phyloP scores from a whole-genome alignment of 2,797 vertebrate species.

The Spinibarbus caldwelli region DNA sequence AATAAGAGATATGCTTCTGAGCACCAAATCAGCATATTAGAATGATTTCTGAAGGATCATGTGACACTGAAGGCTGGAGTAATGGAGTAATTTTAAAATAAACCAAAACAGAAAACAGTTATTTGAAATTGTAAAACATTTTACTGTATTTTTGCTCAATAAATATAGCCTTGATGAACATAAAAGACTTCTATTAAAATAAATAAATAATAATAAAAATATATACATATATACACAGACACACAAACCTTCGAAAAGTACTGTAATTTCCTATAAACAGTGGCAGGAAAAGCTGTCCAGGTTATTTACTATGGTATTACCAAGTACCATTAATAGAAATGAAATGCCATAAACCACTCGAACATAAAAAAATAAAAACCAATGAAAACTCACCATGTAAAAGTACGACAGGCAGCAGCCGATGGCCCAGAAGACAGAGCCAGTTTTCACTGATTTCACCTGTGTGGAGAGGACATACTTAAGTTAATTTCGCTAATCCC shows the following conservation, averaged over 20 bases:
- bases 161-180: not conserved
- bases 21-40: not conserved
- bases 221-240: too few relatives aligned
- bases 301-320: conserved; percentile 1
- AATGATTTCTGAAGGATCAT: not conserved
- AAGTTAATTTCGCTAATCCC: conserved; percentile 41
- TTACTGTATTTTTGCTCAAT: not conserved
- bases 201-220: too few relatives aligned
- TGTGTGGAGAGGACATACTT: conserved; percentile 65
- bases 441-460: conserved; percentile 99
- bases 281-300: not conserved
- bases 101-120: not conserved
- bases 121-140: not conserved
- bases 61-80: not conserved
- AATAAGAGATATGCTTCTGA: not conserved
- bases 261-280: not conserved
- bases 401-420: conserved; percentile 98
- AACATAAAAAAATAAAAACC: not conserved
- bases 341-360: not conserved
- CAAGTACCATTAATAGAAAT: not conserved
- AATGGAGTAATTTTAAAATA: not conserved
- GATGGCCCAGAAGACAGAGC: conserved; percentile 96
- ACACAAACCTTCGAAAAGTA: not conserved
- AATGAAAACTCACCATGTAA: conserved; percentile 89
- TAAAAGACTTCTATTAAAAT: not conserved